Base-by-base conservation (phyloP, 1,140 invertebrate species). In the Drosophila pandora region DNA sequence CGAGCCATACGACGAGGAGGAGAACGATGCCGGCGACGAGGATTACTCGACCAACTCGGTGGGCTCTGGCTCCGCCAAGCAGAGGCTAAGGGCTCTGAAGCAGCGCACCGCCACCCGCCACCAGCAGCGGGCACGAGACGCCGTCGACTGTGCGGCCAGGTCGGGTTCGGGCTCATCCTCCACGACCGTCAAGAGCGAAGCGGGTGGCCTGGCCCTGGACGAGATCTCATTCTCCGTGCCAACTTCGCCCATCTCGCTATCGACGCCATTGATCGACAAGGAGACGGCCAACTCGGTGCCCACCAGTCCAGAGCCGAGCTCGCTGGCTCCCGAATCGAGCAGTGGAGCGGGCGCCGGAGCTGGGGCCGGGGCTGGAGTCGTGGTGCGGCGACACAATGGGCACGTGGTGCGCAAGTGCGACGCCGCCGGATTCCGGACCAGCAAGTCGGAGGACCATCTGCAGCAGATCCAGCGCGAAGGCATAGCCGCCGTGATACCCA, bases 371-470 rank as follows among this genome's bases (percentile, higher is more conserved):
- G 58, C 56, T 39, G 80, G 93, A 92, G 68, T 92, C 92, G 90
- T 91, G 13, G 79, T 91, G 39, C 78, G 82, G 3, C 88, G 91
- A 2, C 91, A 92, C 61, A 87, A 88, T 43, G 71, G 82, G 54
- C 67, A 90, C 70, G 57, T 83, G 71, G 69, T 91, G 62, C 64
- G 92, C 43, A 92, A 92, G 73, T 90, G 88, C 69, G 90, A 91
- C 77, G 80, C 88, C 25, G 78, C 90, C 63, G 90, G 91, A 64
- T 96, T 97, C 28, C 93, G 96, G 41, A 97, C 96, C 28, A 97
- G 96, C 65, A 94, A 96, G 74, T 97, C 96, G 3, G 96, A 97
- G 92, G 97, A 97, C 91, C 96, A 97, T 81, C 92, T 97, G 60
- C 96, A 97, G 92, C 93, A 94, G 81, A 85, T 81, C 54, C 90